Conservation (phyloP, 2,113 vertebrate species). For the Sorex araneus region DNA sequence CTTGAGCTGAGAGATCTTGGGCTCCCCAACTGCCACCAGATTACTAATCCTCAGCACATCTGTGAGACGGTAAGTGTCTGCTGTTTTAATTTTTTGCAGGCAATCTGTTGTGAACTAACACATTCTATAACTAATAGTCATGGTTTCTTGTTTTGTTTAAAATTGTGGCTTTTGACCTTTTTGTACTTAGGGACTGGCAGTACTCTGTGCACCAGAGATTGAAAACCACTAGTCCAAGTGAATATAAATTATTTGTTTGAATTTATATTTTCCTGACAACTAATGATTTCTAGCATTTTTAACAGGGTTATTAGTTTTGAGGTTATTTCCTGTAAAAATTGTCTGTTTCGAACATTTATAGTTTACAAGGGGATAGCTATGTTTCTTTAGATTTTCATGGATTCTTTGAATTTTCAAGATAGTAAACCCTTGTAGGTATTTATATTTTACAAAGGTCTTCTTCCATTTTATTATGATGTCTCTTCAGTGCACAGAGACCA, state of each 20-base stretch:
- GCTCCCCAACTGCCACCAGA: background rate
- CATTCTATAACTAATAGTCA: background rate
- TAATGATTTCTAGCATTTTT: slow-evolving; percentile 3
- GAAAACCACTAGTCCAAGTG: background rate
- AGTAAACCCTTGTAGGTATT: slow-evolving; percentile 5
- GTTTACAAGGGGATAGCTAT: too few relatives aligned
- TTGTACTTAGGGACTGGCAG: too few relatives aligned
- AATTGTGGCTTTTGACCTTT: too few relatives aligned
- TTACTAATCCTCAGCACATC: background rate
- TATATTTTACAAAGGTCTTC: slow-evolving; percentile 36
- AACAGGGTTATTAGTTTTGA: background rate
- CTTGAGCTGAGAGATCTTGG: background rate
- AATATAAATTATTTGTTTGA: background rate
- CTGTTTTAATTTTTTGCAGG: background rate
- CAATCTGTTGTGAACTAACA: slow-evolving; percentile 37
- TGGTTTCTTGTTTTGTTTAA: too few relatives aligned
- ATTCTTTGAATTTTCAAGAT: slow-evolving; percentile 13
- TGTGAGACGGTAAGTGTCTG: background rate
- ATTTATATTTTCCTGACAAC: slow-evolving; percentile 46
- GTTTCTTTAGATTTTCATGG: background rate
- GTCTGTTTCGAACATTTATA: background rate
- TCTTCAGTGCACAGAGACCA: background rate
- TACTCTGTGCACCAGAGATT: too few relatives aligned
- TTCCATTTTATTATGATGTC: slow-evolving; percentile 12
- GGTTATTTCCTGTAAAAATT: slow-evolving; percentile 13